These are phyloP conservation scores for Pollenia labialis DNA, from an alignment of 2,888 invertebrate species.

Conservation along the genomic window DNA sequence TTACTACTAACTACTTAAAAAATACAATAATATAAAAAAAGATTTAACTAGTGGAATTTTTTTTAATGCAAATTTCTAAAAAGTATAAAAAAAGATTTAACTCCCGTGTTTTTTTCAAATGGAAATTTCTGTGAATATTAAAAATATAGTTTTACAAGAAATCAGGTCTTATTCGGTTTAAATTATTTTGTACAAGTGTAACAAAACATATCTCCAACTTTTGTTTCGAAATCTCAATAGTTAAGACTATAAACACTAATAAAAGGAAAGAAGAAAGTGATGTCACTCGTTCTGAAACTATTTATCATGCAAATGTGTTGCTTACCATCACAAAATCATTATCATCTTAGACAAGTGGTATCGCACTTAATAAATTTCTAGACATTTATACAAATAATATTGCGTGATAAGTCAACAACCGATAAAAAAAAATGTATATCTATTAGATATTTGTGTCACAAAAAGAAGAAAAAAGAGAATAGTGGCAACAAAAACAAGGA, in stretches of 20 bases:
- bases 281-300: constrained; percentile 19
- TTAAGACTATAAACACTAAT: background rate
- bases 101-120: no score
- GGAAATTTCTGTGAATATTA: no score
- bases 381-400: constrained; percentile 24
- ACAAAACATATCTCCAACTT: background rate
- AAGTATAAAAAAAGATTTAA: no score
- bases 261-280: constrained; percentile 19
- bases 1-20: no score
- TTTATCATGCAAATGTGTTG: background rate
- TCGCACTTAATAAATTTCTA: constrained; percentile 30
- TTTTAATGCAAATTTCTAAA: no score
- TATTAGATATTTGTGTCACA: background rate
- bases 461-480: background rate
- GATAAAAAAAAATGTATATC: background rate
- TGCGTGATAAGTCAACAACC: constrained; percentile 34
- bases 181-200: background rate
- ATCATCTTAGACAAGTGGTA: background rate
- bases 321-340: background rate
- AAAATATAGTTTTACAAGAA: no score
- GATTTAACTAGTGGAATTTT: no score
- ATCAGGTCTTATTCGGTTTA: no score
- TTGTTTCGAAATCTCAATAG: background rate
- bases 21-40: no score
- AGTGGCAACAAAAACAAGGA: background rate